Evolutionary conservation across 2,888 invertebrate genomes (phyloP), one percentile per base, ranked within the genome.

Genomic region (Nemotelus pantherinus): DNA sequence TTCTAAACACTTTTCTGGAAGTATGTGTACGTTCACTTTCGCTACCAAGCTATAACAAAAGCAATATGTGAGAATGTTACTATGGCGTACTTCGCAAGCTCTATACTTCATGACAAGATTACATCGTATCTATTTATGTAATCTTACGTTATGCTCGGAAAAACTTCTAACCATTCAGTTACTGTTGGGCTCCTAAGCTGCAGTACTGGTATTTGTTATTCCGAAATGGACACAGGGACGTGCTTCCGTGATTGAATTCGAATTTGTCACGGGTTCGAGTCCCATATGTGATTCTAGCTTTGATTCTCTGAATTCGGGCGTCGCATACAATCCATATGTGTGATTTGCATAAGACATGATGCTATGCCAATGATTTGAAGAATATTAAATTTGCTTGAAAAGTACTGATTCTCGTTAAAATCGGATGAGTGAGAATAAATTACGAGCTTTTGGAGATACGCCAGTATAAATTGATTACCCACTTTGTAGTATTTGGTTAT

Each of bases 201-300:
- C 48, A 48, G 74, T 60, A 7, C 74, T 25, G 25, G 44, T 60
- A 50, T 10, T 60, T 74, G 60, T 63, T 63, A 74, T 74, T 74
- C 60, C 63, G 25, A 74, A 60, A 63, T 74, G 60, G 60, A 50
- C 50, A 63, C 43, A 74, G 74, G 60, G 74, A 74, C 74, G 74
- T 74, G 74, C 63, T 74, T 74, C 60, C 74, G 60, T 74, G 60
- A 74, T 74, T 74, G 63, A 74, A 63, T 74, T 60, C 63, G 41
- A 50, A 63, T 74, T 74, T 50, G 50, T 10, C 60, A 63, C 41
- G 63, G 60, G n/a, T 44, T 45, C n/a, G 50, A 25, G 5, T 10
- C 68, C 25, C 45, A 65, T 45, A 2, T 43, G 25, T 65, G 50
- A 2, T 39, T 39, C 41, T 39, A 68, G 25, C 43, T 9, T 70